phyloP scores from a whole-genome alignment of 2,113 vertebrate species.

The Leptodactylus fuscus region DNA sequence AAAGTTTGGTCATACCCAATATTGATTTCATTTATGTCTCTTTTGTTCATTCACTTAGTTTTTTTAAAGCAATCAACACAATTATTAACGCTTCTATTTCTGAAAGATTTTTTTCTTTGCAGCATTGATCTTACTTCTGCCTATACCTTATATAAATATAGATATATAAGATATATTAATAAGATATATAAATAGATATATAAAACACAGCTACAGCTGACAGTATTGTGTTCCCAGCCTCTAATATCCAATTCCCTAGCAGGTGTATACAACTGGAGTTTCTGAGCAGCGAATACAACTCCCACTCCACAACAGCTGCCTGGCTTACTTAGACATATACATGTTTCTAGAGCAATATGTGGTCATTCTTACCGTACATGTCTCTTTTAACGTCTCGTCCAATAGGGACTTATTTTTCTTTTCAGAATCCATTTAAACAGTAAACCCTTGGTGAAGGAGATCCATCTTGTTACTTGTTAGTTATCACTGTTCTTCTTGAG shows the following conservation, averaged over 20 bases:
- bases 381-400: conserved; percentile 67
- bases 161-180: too few relatives aligned
- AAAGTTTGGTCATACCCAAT: too few relatives aligned
- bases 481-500: conserved; percentile 69
- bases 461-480: conserved; percentile 71
- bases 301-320: conserved; percentile 31
- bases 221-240: too few relatives aligned
- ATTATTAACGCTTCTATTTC: too few relatives aligned
- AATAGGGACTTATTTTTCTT: conserved; percentile 67
- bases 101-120: too few relatives aligned
- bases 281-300: conserved; percentile 41
- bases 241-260: background rate
- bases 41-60: too few relatives aligned
- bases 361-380: conserved; percentile 74
- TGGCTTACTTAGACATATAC: conserved; percentile 29
- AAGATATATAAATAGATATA: background rate
- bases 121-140: too few relatives aligned
- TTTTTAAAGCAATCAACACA: too few relatives aligned
- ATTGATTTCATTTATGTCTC: too few relatives aligned
- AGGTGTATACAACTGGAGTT: background rate
- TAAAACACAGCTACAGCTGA: background rate
- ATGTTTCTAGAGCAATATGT: conserved; percentile 52
- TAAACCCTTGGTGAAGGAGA: conserved; percentile 66
- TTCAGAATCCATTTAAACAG: conserved; percentile 75
- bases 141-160: too few relatives aligned